Evolutionary conservation across 2,888 invertebrate genomes (phyloP), one percentile per base, ranked within the genome.

Genomic region (Sericinus montela): DNA sequence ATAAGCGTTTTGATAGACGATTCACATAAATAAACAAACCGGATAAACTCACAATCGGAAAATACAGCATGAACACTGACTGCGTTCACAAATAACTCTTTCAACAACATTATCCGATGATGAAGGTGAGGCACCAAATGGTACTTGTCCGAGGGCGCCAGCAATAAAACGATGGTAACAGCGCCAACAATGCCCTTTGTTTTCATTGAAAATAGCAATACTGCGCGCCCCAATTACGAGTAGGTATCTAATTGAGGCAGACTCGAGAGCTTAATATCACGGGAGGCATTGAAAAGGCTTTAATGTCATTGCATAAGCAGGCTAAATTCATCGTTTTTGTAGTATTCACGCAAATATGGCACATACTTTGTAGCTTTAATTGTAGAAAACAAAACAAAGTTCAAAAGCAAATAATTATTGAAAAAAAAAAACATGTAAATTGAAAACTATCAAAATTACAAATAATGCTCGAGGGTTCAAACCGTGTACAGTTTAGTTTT

Each of bases 201-300:
- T 60, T 58, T 57, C 56, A 55, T 56, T 59, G 62, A 63, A 67
- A 62, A 70, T 62, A 64, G 53, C 62, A 58, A 55, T 58, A 58
- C 57, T 57, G 63, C 59, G 62, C 62, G 7, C 30, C 32, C 23
- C 37, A 60, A n/a, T n/a, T n/a, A n/a, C n/a, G n/a, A n/a, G n/a
- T 60, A 52, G 57, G 57, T 60, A 64, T 62, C 59, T 64, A 68
- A 69, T 70, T 66, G 63, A 62, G 60, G 65, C 56, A 62, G 57
- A 53, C 54, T 49, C 53, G 51, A 40, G 53, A 55, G 50, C 53
- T 53, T 16, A 39, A 41, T 19, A 47, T 56, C 53, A 56, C 15
- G 15, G 10, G 10, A 32, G 25, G 29, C 15, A 63, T 60, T 64
- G 59, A 59, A 60, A 60, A 58, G 59, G 54, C 51, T 53, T 48